Base-by-base conservation (phyloP, 1,140 invertebrate genomes). In the Belonocnema kinseyi region DNA sequence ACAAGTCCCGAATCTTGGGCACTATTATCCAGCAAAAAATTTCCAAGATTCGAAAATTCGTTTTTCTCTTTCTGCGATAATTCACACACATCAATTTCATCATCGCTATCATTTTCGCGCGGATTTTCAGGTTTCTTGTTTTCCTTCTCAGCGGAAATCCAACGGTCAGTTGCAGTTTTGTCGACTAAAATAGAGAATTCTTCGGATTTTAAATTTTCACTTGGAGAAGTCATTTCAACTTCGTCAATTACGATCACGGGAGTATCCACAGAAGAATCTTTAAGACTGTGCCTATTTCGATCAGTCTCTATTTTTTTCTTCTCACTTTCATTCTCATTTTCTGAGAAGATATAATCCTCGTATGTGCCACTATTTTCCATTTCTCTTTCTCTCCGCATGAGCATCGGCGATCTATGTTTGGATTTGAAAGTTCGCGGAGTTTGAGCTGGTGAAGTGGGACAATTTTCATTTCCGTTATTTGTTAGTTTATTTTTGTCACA, bases 61-160 rank as follows among this genome's bases (percentile, higher is more conserved):
- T 19, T 11, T 3, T n/a, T n/a, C n/a, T n/a, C 8, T 2, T 54
- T 54, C 16, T n/a, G 8, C 19, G 61, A 8, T 10, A 40, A 66
- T n/a, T n/a, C 61, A 14, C 61, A 66, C 12, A 66, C 61, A 66
- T 66, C 61, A 40, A 66, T 33, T 12, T 66, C 61, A 8, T 7
- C 46, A 66, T 66, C 61, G 2, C 21, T 66, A 16, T 66, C 61
- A 66, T 40, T n/a, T n/a, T 66, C 61, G 14, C 2, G 8, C 2
- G 26, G n/a, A 40, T 40, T 10, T 2, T 6, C 7, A 46, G n/a
- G 14, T 46, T 46, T 54, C 5, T 54, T 54, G 17, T 17, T 54
- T 54, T n/a, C 26, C 16, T 40, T 66, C 33, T 66, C 58, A 6
- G 21, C 3, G 16, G 12, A 46, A 46, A 46, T 46, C 40, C 7